A percentile compares a stretch with the other conserved stretches of the same genome.
These are phyloP conservation scores for Junco hyemalis DNA, from an alignment of 2,113 vertebrate species.

Conservation along the genomic window DNA sequence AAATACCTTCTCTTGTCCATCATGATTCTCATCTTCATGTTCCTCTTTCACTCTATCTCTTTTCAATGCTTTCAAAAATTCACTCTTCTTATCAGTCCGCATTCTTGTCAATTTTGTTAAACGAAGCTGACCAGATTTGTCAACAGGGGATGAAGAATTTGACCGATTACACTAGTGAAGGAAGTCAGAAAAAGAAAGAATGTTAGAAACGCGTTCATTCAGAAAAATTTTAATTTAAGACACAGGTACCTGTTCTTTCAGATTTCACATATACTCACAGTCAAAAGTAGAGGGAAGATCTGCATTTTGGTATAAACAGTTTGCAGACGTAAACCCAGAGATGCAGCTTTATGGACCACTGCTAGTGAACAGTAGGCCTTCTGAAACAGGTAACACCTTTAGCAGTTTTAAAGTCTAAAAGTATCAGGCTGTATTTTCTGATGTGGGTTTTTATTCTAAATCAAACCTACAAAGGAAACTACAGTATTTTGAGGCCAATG, in stretches of 20 bases:
- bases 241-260: neutral
- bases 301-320: neutral
- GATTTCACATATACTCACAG: neutral
- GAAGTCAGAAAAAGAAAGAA: neutral
- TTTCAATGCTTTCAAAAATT: slow-evolving; percentile 79
- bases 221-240: neutral
- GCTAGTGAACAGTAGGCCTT: neutral
- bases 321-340: neutral
- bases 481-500: neutral
- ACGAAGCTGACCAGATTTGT: slow-evolving; percentile 74
- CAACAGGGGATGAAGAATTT: slow-evolving; percentile 78
- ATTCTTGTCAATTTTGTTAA: slow-evolving; percentile 78
- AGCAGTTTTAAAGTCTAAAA: neutral
- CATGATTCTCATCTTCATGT: slow-evolving; percentile 60
- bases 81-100: slow-evolving; percentile 78
- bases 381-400: neutral
- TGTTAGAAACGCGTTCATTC: neutral
- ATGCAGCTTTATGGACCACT: neutral
- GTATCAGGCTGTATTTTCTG: neutral
- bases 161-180: slow-evolving; percentile 68
- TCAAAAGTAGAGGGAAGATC: neutral
- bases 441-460: neutral
- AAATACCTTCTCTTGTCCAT: slow-evolving; percentile 73
- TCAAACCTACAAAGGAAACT: neutral
- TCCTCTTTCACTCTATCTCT: slow-evolving; percentile 72